Base-by-base conservation (phyloP, 2,113 vertebrate genomes). In the Chaetodon trifascialis region DNA sequence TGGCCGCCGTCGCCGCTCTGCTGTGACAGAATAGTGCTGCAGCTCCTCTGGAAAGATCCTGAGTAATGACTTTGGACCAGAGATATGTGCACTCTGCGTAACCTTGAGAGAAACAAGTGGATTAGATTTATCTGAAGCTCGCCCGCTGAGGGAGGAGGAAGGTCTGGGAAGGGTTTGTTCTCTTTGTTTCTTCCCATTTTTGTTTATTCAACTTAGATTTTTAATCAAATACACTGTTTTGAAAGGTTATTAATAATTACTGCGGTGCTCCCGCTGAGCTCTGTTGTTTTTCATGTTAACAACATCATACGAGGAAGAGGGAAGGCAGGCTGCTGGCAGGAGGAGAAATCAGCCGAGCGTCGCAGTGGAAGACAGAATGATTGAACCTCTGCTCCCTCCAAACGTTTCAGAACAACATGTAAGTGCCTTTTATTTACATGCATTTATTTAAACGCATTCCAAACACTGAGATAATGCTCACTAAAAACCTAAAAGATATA, bases 71-170 rank as follows among this genome's bases (percentile, higher is more conserved):
- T 75, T 72, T 69, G 73, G 63, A 67, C 25, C 38, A 21, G 25
- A 59, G 60, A 73, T 74, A 19, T 52, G 59, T 58, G 56, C 67
- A 70, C 63, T 77, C 54, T 40, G 9, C 3, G 40, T 59, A 73
- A 85, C 73, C 83, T 87, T 85, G 63, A 70, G 76, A 79, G 68
- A 77, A 82, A 71, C 52, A 21, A 52, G 65, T 75, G 30, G 76
- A 56, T 72, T 51, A 63, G 34, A 71, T 79, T 76, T 11, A 66
- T 55, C 40, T 42, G n/a, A 62, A 4, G 25, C 54, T 44, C 0
- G n/a, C 62, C 12, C 19, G 5, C 0, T 0, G 46, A 42, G 19
- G 30, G 44, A n/a, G 11, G 9, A 14, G 14, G 60, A 34, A 49
- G 34, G 36, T 42, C 42, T 63, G 21, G 1, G 14, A 60, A 36